Evolutionary conservation across 2,797 vertebrate species (phyloP), one percentile per base, ranked within the genome.

Genomic region (Pachyuromys duprasi): DNA sequence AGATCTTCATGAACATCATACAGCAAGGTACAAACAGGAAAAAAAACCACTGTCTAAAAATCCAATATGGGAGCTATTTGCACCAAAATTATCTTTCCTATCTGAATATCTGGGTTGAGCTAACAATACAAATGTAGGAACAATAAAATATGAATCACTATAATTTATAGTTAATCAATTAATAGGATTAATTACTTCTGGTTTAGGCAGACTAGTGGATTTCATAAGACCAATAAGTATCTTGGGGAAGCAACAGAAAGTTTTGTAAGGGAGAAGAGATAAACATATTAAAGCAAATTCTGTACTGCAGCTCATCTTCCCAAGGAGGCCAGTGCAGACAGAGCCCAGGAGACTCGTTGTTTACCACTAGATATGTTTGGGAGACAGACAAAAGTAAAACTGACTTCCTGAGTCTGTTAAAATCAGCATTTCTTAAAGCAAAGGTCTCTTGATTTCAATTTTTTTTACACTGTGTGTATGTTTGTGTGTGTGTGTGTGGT

Each of bases 401-500:
- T 31, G n/a, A 95, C 60, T 74, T 70, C 12, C 89, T n/a, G 80
- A 83, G 72, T 49, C 18, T 62, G 80, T 87, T 70, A 94, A 96
- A 91, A 83, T 70, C 49, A 91, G 49, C 67, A 90, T 75, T 87
- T 82, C 95, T 69, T 82, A 90, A 84, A 92, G 88, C 57, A 83
- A 87, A 95, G 69, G 88, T 76, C 39, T 78, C 26, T 81, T 39
- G 53, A 60, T 36, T 36, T 36, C 57, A 39, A 22, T 18, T 26
- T 65, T 18, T 8, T 45, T 49, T 76, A 76, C 8, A 28, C 14
- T 36, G 67, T 70, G n/a, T 36, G 1, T 42, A 1, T 24, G 9
- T 15, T 4, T 45, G 3, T 45, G 2, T 42, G 11, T 42, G 22
- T 42, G 5, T 49, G 14, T 39, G 26, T 24, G 28, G 26, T 31